Conservation (phyloP, 2,113 vertebrate genomes). For the Cyprinodon brontotheroides region DNA sequence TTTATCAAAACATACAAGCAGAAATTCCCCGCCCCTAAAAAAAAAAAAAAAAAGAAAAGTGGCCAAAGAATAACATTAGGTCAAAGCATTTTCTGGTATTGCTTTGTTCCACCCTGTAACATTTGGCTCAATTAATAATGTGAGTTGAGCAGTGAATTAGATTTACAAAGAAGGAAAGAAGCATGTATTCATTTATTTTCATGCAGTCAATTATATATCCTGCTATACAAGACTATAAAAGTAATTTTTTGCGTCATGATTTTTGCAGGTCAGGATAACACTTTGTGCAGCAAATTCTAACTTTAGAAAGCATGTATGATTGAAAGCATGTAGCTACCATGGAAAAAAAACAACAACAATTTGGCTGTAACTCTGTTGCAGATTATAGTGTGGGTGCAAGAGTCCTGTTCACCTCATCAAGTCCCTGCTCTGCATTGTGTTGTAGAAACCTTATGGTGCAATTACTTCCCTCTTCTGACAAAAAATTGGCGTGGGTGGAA, state of each 20-base stretch:
- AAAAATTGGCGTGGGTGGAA: conserved; percentile 69
- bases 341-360: conserved; percentile 1
- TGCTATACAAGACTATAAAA: background rate
- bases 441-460: conserved; percentile 68
- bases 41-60: background rate
- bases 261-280: conserved; percentile 7
- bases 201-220: background rate
- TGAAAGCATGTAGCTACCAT: background rate
- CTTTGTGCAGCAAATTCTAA: conserved; percentile 29
- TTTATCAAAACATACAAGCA: background rate
- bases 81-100: conserved; percentile 13
- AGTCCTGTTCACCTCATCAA: conserved; percentile 74
- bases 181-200: background rate
- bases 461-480: conserved; percentile 70
- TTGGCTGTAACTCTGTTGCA: conserved; percentile 23
- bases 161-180: background rate
- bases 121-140: conserved; percentile 11
- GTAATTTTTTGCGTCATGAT: background rate
- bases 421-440: conserved; percentile 66
- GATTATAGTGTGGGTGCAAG: conserved; percentile 70
- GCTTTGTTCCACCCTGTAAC: conserved; percentile 14
- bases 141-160: conserved; percentile 5
- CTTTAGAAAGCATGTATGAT: conserved; percentile 16
- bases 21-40: background rate
- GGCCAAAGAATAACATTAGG: background rate